These are phyloP conservation scores for Characodon lateralis DNA, from an alignment of 2,797 vertebrate genomes.

Conservation along the genomic window DNA sequence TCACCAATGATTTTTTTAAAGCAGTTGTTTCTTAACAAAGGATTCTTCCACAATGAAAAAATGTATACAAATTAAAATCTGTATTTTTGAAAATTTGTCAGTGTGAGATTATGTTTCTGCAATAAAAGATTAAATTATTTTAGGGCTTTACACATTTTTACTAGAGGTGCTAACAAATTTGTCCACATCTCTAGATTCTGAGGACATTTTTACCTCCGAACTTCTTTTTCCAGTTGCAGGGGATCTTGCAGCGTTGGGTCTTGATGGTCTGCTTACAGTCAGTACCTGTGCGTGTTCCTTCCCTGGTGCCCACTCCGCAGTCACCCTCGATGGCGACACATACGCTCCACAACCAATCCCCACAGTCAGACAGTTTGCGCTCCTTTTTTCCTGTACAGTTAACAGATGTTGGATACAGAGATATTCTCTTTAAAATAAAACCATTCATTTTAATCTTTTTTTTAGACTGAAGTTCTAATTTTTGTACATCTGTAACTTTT, in stretches of 20 bases:
- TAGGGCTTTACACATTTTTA: no score
- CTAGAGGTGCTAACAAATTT: background rate
- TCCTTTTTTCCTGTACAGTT: constrained; percentile 88
- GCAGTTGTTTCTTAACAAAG: background rate
- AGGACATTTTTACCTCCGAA: constrained; percentile 87
- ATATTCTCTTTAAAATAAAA: background rate
- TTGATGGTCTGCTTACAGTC: constrained; percentile 98
- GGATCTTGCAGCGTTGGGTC: constrained; percentile 98
- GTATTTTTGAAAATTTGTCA: background rate
- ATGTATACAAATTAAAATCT: background rate
- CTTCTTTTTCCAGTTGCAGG: constrained; percentile 99
- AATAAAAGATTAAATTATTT: background rate
- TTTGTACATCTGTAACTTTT: background rate
- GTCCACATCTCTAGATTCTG: background rate
- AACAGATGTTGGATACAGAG: background rate
- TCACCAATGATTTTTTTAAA: background rate
- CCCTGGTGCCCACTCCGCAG: constrained; percentile 56
- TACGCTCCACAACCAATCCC: constrained; percentile 97
- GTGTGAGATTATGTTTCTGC: background rate
- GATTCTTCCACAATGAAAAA: background rate
- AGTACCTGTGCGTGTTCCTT: constrained; percentile 89
- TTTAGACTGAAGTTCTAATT: background rate
- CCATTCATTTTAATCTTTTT: background rate
- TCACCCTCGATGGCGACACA: constrained; percentile 60
- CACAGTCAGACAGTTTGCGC: constrained; percentile 95